Conservation (phyloP, 53 echinoderm and acorn worm species). For the Holothuria scabra region DNA sequence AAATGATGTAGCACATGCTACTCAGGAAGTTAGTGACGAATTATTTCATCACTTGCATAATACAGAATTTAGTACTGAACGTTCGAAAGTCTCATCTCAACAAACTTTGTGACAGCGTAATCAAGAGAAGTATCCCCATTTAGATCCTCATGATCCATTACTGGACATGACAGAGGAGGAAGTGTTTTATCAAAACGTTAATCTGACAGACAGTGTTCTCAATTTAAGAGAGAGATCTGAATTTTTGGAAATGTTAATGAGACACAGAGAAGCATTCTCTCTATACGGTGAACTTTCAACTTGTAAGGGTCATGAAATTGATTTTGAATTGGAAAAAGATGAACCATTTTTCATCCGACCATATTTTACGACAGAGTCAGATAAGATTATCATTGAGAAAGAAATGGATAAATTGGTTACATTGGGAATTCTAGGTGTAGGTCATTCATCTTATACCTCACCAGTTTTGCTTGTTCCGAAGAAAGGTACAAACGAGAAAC, state of each 20-base stretch:
- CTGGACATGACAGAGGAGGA: constrained; percentile 49
- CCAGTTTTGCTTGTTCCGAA: constrained; percentile 47
- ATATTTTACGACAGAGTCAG: constrained; percentile 48
- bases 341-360: constrained; percentile 13
- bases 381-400: constrained; percentile 35
- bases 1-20: constrained; percentile 2
- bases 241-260: constrained; percentile 2
- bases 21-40: neutral
- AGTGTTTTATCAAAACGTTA: constrained; percentile 23
- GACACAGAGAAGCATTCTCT: constrained; percentile 56
- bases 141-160: constrained; percentile 36
- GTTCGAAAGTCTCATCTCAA: constrained; percentile 5
- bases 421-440: constrained; percentile 48
- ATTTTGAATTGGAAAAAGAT: constrained; percentile 51
- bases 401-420: constrained; percentile 54
- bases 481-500: too few relatives aligned
- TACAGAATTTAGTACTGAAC: neutral
- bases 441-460: constrained; percentile 59
- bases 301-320: constrained; percentile 53
- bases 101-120: constrained; percentile 28
- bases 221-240: neutral
- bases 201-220: constrained; percentile 38
- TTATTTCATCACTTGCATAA: neutral
- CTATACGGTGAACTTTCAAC: constrained; percentile 48
- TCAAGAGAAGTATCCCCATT: constrained; percentile 41